Percentiles rank a stretch among this genome's conserved stretches.
Conservation (phyloP, 2,888 invertebrate genomes). For the Pemphredon lugubris region DNA sequence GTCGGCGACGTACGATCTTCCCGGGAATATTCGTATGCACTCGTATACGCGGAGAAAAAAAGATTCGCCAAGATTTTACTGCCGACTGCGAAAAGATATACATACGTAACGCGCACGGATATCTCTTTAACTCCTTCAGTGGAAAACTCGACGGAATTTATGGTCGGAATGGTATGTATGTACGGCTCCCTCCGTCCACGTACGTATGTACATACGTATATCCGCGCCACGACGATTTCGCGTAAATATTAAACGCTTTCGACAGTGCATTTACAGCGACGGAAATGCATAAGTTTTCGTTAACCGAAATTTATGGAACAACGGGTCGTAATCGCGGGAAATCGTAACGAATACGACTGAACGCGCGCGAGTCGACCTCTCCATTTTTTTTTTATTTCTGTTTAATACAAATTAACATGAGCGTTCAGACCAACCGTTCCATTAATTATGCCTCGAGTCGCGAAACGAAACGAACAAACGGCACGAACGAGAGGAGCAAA, state of each 20-base stretch:
- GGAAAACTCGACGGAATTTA: background rate
- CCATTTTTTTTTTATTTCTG: too few species aligned
- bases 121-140: background rate
- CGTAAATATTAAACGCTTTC: slow-evolving; percentile 1
- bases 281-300: background rate
- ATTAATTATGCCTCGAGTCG: too few species aligned
- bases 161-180: background rate
- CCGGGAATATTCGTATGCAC: slow-evolving; percentile 27
- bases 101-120: background rate
- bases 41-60: slow-evolving; percentile 17
- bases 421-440: too few species aligned
- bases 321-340: too few species aligned
- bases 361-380: too few species aligned
- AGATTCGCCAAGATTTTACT: slow-evolving; percentile 7
- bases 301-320: too few species aligned
- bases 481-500: background rate
- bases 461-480: too few species aligned
- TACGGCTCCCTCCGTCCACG: too few species aligned
- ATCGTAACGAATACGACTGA: too few species aligned
- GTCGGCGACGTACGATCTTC: slow-evolving; percentile 40
- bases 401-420: too few species aligned
- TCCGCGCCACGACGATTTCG: background rate
- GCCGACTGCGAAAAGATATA: slow-evolving; percentile 6
- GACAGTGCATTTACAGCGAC: background rate
- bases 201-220: too few species aligned